Conservation (phyloP, 2,888 invertebrate species). For the Maniola hyperantus region DNA sequence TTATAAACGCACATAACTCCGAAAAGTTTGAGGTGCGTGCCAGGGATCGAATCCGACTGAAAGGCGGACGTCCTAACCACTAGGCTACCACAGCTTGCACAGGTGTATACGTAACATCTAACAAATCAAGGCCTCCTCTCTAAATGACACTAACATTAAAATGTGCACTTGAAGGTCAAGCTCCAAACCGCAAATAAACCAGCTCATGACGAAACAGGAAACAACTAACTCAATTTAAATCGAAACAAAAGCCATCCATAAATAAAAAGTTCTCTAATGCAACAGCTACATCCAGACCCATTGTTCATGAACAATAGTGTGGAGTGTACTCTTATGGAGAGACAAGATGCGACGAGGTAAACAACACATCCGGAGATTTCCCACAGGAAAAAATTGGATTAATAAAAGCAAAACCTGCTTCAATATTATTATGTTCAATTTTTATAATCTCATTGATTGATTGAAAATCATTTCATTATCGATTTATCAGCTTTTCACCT, state of each 20-base stretch:
- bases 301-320: constrained; percentile 33
- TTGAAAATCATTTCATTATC: too few species aligned
- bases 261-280: constrained; percentile 22
- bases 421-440: background rate
- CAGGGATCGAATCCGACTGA: too few species aligned
- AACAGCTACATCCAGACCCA: constrained; percentile 25
- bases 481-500: too few species aligned
- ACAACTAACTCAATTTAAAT: constrained; percentile 28
- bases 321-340: constrained; percentile 18
- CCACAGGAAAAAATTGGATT: constrained; percentile 27
- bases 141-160: background rate
- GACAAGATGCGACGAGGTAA: constrained; percentile 13
- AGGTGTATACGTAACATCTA: too few species aligned
- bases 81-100: too few species aligned
- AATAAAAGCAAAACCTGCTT: background rate
- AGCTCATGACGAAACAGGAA: constrained; percentile 14
- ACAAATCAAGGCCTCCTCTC: background rate
- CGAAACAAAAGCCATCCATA: constrained; percentile 24
- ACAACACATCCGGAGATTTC: constrained; percentile 17
- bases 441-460: too few species aligned
- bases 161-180: constrained; percentile 3
- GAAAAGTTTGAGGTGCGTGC: too few species aligned
- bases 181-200: constrained; percentile 1
- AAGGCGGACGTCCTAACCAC: too few species aligned
- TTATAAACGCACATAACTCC: too few species aligned